Base-by-base conservation (phyloP, 53 echinoderm and acorn worm genomes). In the Echinometra lucunter region DNA sequence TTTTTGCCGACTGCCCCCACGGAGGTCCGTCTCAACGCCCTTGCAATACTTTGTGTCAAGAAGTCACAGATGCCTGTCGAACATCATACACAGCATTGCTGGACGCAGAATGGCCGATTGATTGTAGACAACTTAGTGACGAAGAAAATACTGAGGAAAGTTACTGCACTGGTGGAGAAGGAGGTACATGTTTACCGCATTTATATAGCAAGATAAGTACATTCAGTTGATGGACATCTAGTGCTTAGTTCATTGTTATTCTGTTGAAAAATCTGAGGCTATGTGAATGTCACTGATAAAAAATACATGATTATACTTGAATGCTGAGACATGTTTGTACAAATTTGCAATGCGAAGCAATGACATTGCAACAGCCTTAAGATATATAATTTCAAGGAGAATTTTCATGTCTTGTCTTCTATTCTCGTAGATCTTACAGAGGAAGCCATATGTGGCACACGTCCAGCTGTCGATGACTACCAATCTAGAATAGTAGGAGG, bases 401-500 rank as follows among this genome's bases (percentile, higher is more conserved):
- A n/a, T n/a, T n/a, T n/a, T n/a, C n/a, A n/a, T n/a, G n/a, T n/a
- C n/a, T n/a, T n/a, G n/a, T 78, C 42, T 40, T 78, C 11, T 40
- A 38, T 19, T 78, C 1, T 3, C 6, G 40, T 19, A 78, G 82
- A 82, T 82, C n/a, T 82, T 6, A 82, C 82, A 23, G 45, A 2
- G 27, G 82, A 82, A 25, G 95, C 94, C 19, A 66, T 96, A 27
- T 98, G 98, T 74, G 98, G 98, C 6, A 97, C 96, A 0, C 57
- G 92, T 9, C 95, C 97, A 0, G 95, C 88, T 0, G 78, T 74
- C 37, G 92, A 92, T 55, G 78, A 75, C 55, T 75, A 57, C 57
- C 2, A 72, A 10, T 42, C 74, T 47, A 94, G 97, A 32, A 97
- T 98, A 72, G 96, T 98, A 30, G 98, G 98, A 23, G 98, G 98